Percentiles rank a stretch among this genome's conserved stretches.
These are phyloP conservation scores for Eptesicus fuscus DNA, from an alignment of 2,113 vertebrate genomes.

Conservation along the genomic window DNA sequence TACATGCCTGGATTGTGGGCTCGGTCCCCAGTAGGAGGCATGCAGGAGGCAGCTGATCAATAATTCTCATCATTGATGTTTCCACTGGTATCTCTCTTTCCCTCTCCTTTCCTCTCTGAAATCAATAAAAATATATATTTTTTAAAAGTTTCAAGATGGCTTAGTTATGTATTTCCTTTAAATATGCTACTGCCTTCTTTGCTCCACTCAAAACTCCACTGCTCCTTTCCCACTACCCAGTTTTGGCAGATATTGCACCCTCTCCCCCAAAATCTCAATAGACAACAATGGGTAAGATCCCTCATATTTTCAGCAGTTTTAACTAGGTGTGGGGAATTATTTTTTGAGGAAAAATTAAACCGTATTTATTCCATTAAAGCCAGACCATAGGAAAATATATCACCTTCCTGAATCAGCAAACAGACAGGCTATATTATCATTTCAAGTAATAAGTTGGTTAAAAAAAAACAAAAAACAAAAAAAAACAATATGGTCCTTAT, in stretches of 20 bases:
- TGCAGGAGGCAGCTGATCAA: too few relatives aligned
- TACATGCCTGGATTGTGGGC: too few relatives aligned
- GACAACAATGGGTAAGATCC: neutral
- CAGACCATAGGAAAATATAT: constrained; percentile 66
- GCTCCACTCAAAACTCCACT: neutral
- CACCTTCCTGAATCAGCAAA: constrained; percentile 40
- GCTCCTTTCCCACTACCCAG: neutral
- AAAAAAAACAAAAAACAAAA: neutral
- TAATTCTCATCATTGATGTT: too few relatives aligned
- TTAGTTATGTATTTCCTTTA: neutral
- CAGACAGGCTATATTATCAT: neutral
- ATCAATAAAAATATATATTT: too few relatives aligned
- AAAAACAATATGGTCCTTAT: neutral
- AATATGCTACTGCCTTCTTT: neutral
- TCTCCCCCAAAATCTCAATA: neutral
- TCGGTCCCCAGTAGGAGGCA: too few relatives aligned
- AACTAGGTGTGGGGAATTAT: neutral
- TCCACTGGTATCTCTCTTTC: too few relatives aligned
- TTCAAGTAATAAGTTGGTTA: neutral
- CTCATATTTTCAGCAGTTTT: neutral
- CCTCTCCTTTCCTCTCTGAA: too few relatives aligned
- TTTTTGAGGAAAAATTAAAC: constrained; percentile 29
- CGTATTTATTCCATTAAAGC: constrained; percentile 57
- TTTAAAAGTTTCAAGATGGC: neutral
- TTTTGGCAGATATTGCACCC: neutral